phyloP scores from a whole-genome alignment of 2,113 vertebrate genomes.

The Furnarius figulus region DNA sequence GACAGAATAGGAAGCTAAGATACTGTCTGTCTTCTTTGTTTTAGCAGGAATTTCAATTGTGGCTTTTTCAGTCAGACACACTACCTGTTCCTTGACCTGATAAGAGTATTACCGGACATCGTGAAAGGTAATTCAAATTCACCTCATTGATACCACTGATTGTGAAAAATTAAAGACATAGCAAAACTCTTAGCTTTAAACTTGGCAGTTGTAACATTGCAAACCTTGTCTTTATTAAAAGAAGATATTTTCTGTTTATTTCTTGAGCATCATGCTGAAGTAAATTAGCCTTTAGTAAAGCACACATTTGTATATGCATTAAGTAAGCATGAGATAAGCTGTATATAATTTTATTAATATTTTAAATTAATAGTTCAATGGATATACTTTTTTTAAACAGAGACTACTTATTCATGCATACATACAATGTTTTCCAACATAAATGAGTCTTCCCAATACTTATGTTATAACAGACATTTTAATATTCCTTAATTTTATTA shows the following conservation, averaged over 20 bases:
- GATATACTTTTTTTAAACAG: background rate
- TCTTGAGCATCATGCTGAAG: background rate
- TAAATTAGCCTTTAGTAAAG: background rate
- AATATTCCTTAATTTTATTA: background rate
- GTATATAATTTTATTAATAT: background rate
- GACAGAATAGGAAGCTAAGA: background rate
- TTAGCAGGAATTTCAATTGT: background rate
- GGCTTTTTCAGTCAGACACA: background rate
- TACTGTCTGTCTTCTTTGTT: background rate
- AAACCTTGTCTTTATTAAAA: background rate
- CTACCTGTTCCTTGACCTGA: background rate
- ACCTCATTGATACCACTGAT: background rate
- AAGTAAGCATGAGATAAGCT: background rate
- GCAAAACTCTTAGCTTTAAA: background rate
- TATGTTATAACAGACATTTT: background rate
- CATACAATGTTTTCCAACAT: background rate
- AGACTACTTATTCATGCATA: background rate
- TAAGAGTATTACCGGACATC: background rate
- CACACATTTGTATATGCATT: background rate
- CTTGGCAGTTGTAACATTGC: background rate
- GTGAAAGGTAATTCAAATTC: constrained; percentile 29
- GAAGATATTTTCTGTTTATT: background rate
- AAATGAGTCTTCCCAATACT: background rate
- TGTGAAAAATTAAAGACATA: background rate
- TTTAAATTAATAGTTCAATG: background rate